Evolutionary conservation across 2,888 invertebrate genomes (phyloP), one percentile per base, ranked within the genome.

Genomic region (Pammene fasciana): DNA sequence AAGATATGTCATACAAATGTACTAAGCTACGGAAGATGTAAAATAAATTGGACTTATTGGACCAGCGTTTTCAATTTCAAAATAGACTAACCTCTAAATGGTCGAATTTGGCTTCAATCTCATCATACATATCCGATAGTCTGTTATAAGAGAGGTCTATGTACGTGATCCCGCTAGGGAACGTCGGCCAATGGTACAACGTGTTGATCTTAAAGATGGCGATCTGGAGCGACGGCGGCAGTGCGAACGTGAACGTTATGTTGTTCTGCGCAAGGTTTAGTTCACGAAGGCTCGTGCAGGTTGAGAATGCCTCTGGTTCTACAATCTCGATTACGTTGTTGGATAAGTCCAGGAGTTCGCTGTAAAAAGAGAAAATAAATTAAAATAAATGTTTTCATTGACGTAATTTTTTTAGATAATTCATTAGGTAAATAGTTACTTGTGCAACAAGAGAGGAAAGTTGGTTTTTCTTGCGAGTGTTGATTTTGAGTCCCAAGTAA

Each of bases 201-300:
- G 87, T 86, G 73, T 93, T 93, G 48, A 89, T 82, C 71, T 86
- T 88, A 57, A 93, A 75, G 72, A 87, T 88, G 68, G 87, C 87
- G 45, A 88, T 88, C 76, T 90, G 88, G 26, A 93, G 75, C 0
- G 87, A 76, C 1, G 86, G 78, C 0, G 93, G 92, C 56, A 93
- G 73, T 1, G 86, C 83, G 73, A 91, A 89, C 68, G 87, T 79
- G 26, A 88, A 83, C 74, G 90, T 89, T 82, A 93, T 87, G 74
- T 89, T 88, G 80, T 93, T 93, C 74, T 89, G 87, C 0, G 85
- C 90, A 77, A 93, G 86, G 82, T 93, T 90, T 78, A 93, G 74
- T 80, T 91, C 92, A 52, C 84, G 81, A 71, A 93, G 80, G 73
- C 79, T 88, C 11, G 79, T 81, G 74, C 89, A 90, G 0, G 84